phyloP scores from a whole-genome alignment of 2,113 vertebrate genomes.

The Menura novaehollandiae region DNA sequence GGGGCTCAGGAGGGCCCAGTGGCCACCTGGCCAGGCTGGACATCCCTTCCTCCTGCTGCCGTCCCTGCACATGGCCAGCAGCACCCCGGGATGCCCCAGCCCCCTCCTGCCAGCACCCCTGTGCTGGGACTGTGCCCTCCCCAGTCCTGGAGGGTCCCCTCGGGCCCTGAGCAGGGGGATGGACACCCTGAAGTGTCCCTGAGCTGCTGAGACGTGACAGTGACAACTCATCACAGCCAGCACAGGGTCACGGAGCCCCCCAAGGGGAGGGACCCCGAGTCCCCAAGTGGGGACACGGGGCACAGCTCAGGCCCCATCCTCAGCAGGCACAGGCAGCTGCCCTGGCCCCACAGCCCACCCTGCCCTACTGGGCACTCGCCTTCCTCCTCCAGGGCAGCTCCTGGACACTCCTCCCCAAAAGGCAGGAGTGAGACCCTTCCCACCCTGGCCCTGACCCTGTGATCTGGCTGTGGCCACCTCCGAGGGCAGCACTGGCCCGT shows the following conservation, averaged over 20 bases:
- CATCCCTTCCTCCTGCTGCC: rapidly evolving
- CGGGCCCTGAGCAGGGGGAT: background rate
- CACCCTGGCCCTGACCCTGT: rapidly evolving
- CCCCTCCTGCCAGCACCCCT: background rate
- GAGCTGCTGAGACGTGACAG: background rate
- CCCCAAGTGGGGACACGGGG: rapidly evolving
- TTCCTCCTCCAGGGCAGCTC: background rate
- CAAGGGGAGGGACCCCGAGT: background rate
- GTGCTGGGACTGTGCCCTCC: background rate
- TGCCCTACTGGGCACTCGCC: background rate
- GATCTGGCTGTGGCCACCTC: rapidly evolving
- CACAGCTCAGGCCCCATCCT: background rate
- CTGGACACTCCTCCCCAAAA: background rate
- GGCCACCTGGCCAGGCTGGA: background rate
- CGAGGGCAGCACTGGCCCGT: background rate
- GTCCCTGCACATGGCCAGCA: rapidly evolving
- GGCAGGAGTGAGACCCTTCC: background rate
- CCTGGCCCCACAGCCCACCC: background rate
- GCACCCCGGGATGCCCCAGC: rapidly evolving
- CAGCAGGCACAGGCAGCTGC: background rate
- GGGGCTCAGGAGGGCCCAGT: rapidly evolving
- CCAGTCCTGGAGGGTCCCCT: rapidly evolving
- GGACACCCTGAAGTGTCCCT: background rate
- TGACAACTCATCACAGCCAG: background rate
- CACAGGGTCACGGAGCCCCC: background rate